Base-by-base conservation (phyloP, 2,888 invertebrate species). In the Eugnorisma glareosa region DNA sequence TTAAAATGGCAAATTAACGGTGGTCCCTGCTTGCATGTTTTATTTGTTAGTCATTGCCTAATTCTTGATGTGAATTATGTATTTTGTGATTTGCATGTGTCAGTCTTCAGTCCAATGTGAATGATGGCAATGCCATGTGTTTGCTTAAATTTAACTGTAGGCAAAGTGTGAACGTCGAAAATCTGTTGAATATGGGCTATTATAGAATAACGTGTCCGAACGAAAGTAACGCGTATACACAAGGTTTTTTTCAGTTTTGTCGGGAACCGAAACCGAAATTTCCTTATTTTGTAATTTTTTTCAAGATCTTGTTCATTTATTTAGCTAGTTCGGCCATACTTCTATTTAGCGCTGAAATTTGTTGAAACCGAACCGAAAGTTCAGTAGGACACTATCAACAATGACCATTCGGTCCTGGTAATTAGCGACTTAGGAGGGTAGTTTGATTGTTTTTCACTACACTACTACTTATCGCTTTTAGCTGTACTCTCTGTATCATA, bases 1-100 rank as follows among this genome's bases (percentile, higher is more conserved):
- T 83, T 83, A 76, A 75, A 73, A 43, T 21, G 54, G 10, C 70
- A 71, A 75, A 83, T 79, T 85, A 83, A 83, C 82, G 69, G 85
- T 68, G 31, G 24, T 76, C 63, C 61, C 63, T 79, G 59, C 63
- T 67, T 73, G 37, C 71, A 67, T 70, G 85, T 45, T 68, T 67
- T 57, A 7, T 71, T 69, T 81, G 73, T 81, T 74, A 57, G 77
- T 86, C 80, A 75, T 66, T 76, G 57, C 77, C 68, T 74, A 85
- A 74, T 83, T 85, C 67, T 83, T 67, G 67, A 37, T 43, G 48
- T 81, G 83, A 72, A 81, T 77, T 66, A 69, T 77, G 73, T 45
- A 72, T 74, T 70, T 73, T 66, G 35, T 67, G n/a, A 70, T 80
- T 82, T 83, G 51, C 84, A 84, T 73, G 59, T 72, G 83, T 70